Evolutionary conservation across 1,140 invertebrate genomes (phyloP), one percentile per base, ranked within the genome.

Genomic region (Tetraneura akinire): DNA sequence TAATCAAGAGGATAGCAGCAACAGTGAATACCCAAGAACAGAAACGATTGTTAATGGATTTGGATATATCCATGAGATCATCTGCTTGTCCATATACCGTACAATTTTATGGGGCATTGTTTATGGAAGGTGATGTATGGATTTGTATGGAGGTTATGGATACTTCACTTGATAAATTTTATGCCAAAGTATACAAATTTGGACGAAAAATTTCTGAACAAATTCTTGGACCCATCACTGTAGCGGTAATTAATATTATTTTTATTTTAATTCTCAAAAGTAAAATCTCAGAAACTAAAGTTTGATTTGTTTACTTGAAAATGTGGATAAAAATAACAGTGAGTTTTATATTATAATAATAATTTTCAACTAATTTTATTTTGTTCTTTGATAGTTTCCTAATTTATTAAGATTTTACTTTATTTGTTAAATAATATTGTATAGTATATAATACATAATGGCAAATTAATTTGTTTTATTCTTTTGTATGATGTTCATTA

Each of bases 121-220:
- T 99, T 84, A 91, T 94, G 62, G 94, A 96, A 86, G 95, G 94
- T 18, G 96, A 98, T 87, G 97, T 98, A 42, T 99, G 97, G 97
- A 98, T 99, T 84, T 99, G 97, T 85, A 99, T 99, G 97, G 97
- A 99, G 87, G 91, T 98, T 14, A 99, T 99, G 98, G 94, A 97
- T 83, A 97, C 94, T 82, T 98, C 96, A 85, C 89, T 99, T 82
- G 98, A 99, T 84, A 98, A 99, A 86, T 95, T 96, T 87, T 99
- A 93, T 87, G 91, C 88, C 83, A 96, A 92, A 88, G 92, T 91
- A 49, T 96, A 91, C 85, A 91, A 91, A 85, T 90, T 91, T 85
- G 88, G 90, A 53, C 87, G 89, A 83, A 90, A 90, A 57, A 95
- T 99, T 84, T 94, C 96, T 82, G 97, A 99, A 88, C 91, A 93